A percentile compares a stretch with the other conserved stretches of the same genome.
Evolutionary conservation across 37 sponge, comb jelly and placozoan genomes (phyloP).

Genomic region (Haliclona indistincta): DNA sequence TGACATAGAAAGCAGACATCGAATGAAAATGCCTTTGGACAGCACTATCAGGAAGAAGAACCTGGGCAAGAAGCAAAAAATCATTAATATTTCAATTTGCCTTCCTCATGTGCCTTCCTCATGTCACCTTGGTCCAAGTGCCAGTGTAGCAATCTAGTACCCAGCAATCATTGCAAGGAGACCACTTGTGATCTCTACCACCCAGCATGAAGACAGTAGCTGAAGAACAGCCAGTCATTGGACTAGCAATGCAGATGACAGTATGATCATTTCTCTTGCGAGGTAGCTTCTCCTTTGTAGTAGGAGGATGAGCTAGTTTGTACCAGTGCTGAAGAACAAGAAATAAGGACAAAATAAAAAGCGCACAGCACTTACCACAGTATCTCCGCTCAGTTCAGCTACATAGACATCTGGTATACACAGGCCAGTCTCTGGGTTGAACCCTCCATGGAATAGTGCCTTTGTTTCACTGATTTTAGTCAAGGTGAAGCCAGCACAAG

Average conservation of each 20-base stretch:
- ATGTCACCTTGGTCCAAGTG: neutral
- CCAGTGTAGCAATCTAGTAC: conserved; percentile 3
- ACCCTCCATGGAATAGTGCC: conserved; percentile 4
- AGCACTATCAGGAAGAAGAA: neutral
- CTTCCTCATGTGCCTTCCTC: neutral
- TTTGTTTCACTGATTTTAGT: neutral
- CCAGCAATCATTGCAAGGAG: neutral
- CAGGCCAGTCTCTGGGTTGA: neutral
- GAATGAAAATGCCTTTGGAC: neutral
- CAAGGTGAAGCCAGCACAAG: conserved; percentile 3
- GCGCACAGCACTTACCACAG: neutral
- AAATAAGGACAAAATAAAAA: neutral
- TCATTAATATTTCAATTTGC: neutral
- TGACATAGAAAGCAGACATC: neutral
- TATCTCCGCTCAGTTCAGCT: neutral
- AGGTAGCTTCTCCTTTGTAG: no score
- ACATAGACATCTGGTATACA: neutral
- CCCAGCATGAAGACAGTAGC: neutral
- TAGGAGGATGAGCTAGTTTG: no score
- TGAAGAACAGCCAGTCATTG: neutral
- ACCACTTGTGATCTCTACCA: neutral
- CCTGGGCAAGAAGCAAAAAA: neutral
- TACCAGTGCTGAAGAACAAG: neutral
- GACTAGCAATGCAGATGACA: neutral
- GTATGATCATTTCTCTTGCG: conserved; percentile 4